Evolutionary conservation across 2,113 vertebrate genomes (phyloP), one percentile per base, ranked within the genome.

Genomic region (Centrocercus urophasianus): DNA sequence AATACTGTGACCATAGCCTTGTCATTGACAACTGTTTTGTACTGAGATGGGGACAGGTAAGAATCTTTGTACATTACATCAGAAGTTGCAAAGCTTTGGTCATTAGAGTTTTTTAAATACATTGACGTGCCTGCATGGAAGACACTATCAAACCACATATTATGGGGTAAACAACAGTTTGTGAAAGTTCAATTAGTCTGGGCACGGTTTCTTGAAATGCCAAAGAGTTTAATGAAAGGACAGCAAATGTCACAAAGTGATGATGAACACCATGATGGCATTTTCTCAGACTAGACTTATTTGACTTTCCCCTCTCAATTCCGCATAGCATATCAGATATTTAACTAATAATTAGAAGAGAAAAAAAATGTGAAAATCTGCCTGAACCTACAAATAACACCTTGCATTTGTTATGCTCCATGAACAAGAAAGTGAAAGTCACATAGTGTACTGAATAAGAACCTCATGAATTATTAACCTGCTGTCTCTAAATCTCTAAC

Each of bases 401-500:
- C 40, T 72, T 76, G n/a, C 18, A 86, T 89, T 89, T 84, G 20
- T 63, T 83, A 60, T 40, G 34, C 42, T 96, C 34, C 47, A 25
- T 54, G 54, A 90, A 84, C 43, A 90, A 59, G 79, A 90, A 95
- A 95, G 94, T 82, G 71, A 54, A 94, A 91, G 15, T 72, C 67
- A 89, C 17, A 12, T 8, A 71, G 21, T 27, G 27, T 60, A 63
- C 43, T 45, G 12, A 13, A 67, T 66, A 92, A 91, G 54, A 88
- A 94, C 50, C 59, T 92, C 70, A 93, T 86, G 76, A 77, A 95
- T 89, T 77, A 91, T 90, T 95, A 96, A 80, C 40, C 27, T 72
- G 25, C 21, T 59, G 38, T n/a, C 56, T 78, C 83, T 92, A 87
- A 95, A 80, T 86, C 27, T 91, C 78, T 78, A 52, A 56, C 36